These are phyloP conservation scores for Oryzias javanicus DNA, from an alignment of 2,113 vertebrate genomes.

Conservation along the genomic window DNA sequence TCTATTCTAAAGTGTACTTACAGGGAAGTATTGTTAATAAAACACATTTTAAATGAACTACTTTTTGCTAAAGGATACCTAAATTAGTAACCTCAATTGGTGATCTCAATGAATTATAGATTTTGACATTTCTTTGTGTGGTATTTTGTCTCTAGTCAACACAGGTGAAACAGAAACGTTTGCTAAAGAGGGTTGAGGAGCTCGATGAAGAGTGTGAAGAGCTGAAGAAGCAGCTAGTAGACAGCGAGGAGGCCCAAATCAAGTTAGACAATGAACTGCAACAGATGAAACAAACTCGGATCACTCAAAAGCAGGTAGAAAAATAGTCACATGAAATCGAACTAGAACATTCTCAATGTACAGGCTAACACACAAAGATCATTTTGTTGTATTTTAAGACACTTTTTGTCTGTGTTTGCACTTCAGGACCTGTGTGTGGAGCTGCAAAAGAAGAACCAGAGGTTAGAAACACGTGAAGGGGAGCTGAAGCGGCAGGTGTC, in stretches of 20 bases:
- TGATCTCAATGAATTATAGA: not conserved
- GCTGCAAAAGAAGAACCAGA: slow-evolving; percentile 78
- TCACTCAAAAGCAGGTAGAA: slow-evolving; percentile 80
- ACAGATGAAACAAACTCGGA: slow-evolving; percentile 64
- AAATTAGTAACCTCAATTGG: too few relatives aligned
- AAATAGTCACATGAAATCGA: not conserved
- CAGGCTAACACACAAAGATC: too few relatives aligned
- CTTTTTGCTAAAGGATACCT: too few relatives aligned
- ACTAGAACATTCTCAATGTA: too few relatives aligned
- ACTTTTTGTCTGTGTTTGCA: not conserved
- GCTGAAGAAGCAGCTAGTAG: slow-evolving; percentile 75
- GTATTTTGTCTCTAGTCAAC: slow-evolving; percentile 76
- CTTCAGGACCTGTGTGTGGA: slow-evolving; percentile 73
- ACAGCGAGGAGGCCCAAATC: slow-evolving; percentile 75
- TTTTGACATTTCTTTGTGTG: not conserved
- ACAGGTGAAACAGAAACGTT: slow-evolving; percentile 83
- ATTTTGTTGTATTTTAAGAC: not conserved
- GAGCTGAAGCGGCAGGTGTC: slow-evolving; percentile 65
- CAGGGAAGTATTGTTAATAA: too few relatives aligned
- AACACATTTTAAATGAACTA: too few relatives aligned
- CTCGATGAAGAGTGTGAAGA: slow-evolving; percentile 84
- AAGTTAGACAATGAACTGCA: slow-evolving; percentile 67
- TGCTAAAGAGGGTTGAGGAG: slow-evolving; percentile 82
- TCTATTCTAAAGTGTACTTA: too few relatives aligned
- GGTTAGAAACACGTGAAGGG: slow-evolving; percentile 56